Evolutionary conservation across 2,113 vertebrate genomes (phyloP).

Genomic region (Lichenostomus cassidix): DNA sequence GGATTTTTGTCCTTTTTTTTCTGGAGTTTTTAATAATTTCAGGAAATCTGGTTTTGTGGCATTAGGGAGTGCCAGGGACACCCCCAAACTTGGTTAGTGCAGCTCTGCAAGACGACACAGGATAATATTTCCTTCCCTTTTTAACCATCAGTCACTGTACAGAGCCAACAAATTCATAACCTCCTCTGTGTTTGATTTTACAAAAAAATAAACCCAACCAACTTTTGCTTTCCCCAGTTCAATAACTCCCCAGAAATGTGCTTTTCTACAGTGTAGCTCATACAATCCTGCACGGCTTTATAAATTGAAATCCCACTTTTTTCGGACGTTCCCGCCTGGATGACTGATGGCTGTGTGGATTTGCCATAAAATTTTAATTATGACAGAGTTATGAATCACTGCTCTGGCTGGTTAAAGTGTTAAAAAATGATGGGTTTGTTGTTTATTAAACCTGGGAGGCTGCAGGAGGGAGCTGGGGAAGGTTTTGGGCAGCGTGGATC

Average conservation of each 20-base stretch:
- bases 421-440: background rate
- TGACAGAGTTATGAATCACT: background rate
- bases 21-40: slow-evolving; percentile 36
- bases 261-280: background rate
- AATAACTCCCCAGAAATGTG: slow-evolving; percentile 17
- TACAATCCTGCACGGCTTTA: background rate
- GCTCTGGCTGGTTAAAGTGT: background rate
- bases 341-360: slow-evolving; percentile 17
- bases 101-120: background rate
- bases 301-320: background rate
- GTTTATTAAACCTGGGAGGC: background rate
- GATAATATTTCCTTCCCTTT: slow-evolving; percentile 29
- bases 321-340: background rate
- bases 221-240: background rate
- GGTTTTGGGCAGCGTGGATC: background rate
- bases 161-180: slow-evolving; percentile 11
- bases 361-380: slow-evolving; percentile 45
- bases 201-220: background rate
- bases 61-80: background rate
- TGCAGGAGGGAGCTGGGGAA: background rate
- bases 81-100: background rate
- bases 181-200: background rate
- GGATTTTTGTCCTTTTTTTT: background rate
- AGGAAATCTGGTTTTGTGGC: slow-evolving; percentile 35
- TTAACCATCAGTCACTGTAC: background rate